Conservation (phyloP, 2,888 invertebrate species). For the Willowsia nigromaculata region DNA sequence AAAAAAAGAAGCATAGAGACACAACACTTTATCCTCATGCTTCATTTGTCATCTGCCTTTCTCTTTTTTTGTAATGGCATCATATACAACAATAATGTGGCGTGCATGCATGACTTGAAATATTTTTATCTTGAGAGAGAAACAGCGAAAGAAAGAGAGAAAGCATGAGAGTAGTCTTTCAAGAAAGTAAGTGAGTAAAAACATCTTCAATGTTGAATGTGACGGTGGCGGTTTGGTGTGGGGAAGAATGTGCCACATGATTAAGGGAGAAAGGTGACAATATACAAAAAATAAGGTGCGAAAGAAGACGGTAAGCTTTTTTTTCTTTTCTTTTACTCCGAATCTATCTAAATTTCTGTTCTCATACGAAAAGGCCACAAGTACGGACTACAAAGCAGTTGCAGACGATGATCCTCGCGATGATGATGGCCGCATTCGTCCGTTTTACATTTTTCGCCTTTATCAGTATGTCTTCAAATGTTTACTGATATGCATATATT, state of each 20-base stretch:
- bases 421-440: not conserved
- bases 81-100: constrained; percentile 53
- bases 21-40: constrained; percentile 54
- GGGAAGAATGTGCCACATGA: constrained; percentile 32
- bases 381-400: constrained; percentile 34
- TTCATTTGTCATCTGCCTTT: constrained; percentile 52
- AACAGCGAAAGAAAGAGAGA: constrained; percentile 6
- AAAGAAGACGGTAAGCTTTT: constrained; percentile 22
- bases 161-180: constrained; percentile 2
- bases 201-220: constrained; percentile 19
- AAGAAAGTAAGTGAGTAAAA: constrained; percentile 10
- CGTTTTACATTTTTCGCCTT: constrained; percentile 3
- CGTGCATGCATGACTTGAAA: constrained; percentile 52
- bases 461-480: not conserved
- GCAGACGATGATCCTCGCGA: not conserved
- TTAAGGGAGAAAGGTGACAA: constrained; percentile 40
- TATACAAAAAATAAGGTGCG: constrained; percentile 35
- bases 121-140: constrained; percentile 40
- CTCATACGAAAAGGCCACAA: constrained; percentile 2
- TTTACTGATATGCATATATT: not conserved
- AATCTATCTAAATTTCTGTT: constrained; percentile 16
- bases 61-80: constrained; percentile 48
- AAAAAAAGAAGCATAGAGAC: not conserved
- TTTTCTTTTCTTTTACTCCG: not conserved
- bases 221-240: not conserved